These are phyloP conservation scores for Drosophila triauraria DNA, from an alignment of 1,140 invertebrate genomes.

Conservation along the genomic window DNA sequence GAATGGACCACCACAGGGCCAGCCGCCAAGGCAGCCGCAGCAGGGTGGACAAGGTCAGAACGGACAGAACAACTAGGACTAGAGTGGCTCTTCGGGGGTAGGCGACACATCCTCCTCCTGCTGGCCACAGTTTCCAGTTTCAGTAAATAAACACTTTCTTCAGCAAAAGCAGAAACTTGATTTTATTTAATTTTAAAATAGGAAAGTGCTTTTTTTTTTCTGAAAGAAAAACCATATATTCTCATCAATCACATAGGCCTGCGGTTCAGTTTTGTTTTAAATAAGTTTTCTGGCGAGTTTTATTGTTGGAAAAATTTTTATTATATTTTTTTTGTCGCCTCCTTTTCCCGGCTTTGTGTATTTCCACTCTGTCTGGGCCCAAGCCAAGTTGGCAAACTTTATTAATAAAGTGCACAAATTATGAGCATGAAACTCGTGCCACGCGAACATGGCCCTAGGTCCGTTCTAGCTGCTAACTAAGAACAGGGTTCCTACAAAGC, in stretches of 20 bases:
- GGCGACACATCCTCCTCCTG: background rate
- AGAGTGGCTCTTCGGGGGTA: background rate
- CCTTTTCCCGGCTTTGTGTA: constrained; percentile 26
- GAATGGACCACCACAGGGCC: constrained; percentile 23
- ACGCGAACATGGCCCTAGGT: constrained; percentile 56
- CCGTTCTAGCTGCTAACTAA: constrained; percentile 12
- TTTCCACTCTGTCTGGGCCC: constrained; percentile 39
- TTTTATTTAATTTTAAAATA: background rate
- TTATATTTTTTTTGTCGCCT: constrained; percentile 18
- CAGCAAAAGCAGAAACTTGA: constrained; percentile 16
- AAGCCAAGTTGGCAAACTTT: constrained; percentile 64
- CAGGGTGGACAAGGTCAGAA: constrained; percentile 39
- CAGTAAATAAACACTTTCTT: constrained; percentile 22
- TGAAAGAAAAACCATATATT: background rate
- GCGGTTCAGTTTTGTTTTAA: constrained; percentile 6
- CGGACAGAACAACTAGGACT: constrained; percentile 24
- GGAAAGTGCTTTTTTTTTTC: background rate
- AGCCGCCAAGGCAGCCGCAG: constrained; percentile 31
- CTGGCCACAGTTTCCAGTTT: background rate
- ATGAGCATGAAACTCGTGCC: constrained; percentile 62
- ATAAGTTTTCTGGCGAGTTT: constrained; percentile 8
- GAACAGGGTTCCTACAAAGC: constrained; percentile 4
- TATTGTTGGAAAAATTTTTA: constrained; percentile 22
- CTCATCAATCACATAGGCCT: constrained; percentile 2
- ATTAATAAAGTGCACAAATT: constrained; percentile 79